Evolutionary conservation across 1,140 invertebrate genomes (phyloP).

Genomic region (Solenopsis invicta): DNA sequence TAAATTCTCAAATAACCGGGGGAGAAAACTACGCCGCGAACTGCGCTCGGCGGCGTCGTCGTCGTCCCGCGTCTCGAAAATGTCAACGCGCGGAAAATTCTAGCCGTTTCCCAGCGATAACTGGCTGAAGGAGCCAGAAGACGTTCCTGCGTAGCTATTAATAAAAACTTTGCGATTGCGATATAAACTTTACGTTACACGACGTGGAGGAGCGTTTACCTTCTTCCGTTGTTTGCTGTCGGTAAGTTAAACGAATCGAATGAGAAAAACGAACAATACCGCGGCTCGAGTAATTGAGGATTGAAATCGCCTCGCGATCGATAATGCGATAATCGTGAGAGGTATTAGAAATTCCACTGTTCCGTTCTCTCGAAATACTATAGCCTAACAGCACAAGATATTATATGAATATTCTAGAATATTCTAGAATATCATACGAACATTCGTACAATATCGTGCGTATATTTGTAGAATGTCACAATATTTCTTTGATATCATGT

Average conservation of each 20-base stretch:
- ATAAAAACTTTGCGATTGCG: constrained; percentile 59
- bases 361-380: too few species aligned
- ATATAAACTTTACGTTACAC: constrained; percentile 56
- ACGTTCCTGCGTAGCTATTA: constrained; percentile 56
- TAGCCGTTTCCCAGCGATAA: constrained; percentile 47
- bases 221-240: constrained; percentile 59
- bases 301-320: constrained; percentile 9
- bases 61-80: constrained; percentile 35
- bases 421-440: too few species aligned
- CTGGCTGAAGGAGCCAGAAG: constrained; percentile 30
- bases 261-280: background rate
- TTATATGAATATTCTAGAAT: too few species aligned
- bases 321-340: background rate
- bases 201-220: constrained; percentile 37
- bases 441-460: too few species aligned
- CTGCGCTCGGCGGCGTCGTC: constrained; percentile 22
- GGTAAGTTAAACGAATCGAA: constrained; percentile 52
- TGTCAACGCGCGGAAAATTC: constrained; percentile 62
- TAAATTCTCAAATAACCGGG: constrained; percentile 63
- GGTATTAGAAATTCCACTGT: too few species aligned
- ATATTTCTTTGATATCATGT: too few species aligned
- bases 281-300: constrained; percentile 5
- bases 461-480: too few species aligned
- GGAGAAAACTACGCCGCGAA: constrained; percentile 51
- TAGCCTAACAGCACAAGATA: too few species aligned